phyloP scores from a whole-genome alignment of 2,797 vertebrate species.

The Numenius phaeopus region DNA sequence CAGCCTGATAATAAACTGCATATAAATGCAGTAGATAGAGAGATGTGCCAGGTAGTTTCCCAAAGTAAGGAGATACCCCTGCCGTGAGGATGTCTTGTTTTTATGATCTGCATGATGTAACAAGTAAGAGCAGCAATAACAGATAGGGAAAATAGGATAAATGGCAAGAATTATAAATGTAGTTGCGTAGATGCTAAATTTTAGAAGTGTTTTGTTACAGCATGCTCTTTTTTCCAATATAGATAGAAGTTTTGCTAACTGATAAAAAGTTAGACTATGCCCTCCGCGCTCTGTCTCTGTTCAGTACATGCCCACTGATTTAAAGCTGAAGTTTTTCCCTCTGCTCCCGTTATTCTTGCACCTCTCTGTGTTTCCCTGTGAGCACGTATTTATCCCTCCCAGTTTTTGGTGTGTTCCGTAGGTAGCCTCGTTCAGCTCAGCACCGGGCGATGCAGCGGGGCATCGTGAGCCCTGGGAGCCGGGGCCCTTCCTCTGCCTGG shows the following conservation, averaged over 20 bases:
- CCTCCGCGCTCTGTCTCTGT: not conserved
- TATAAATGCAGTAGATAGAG: not conserved
- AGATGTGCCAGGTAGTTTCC: slow-evolving; percentile 33
- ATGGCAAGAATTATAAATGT: not conserved
- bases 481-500: not conserved
- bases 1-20: not conserved
- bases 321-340: not conserved
- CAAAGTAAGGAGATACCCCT: not conserved
- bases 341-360: not conserved
- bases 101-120: not conserved
- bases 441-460: not conserved
- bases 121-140: not conserved
- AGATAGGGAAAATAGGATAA: not conserved
- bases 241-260: not conserved
- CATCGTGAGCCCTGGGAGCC: not conserved
- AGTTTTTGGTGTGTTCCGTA: rapidly evolving
- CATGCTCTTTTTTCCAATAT: not conserved
- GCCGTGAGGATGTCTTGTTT: slow-evolving; percentile 7
- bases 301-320: not conserved
- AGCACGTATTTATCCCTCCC: not conserved
- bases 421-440: not conserved
- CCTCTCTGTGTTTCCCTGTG: not conserved
- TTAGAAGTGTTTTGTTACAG: not conserved
- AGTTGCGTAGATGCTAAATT: not conserved
- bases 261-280: not conserved